Evolutionary conservation across 2,113 vertebrate species (phyloP), one percentile per base, ranked within the genome.

Genomic region (Hyperopisus bebe): DNA sequence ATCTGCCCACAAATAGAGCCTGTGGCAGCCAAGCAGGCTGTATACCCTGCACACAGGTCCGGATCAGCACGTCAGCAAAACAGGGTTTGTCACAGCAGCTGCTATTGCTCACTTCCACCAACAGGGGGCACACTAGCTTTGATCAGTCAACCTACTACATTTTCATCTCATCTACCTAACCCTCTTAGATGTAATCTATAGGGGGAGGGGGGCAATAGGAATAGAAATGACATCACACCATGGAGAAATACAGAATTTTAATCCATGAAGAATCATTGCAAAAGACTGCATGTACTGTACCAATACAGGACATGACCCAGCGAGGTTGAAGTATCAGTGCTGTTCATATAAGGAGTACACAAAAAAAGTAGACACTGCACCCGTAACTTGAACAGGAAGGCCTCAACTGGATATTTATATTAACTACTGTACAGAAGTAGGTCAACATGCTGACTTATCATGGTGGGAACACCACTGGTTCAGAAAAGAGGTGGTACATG

Each of bases 331-430:
- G 17, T n/a, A 62, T 62, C 5, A n/a, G 3, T n/a, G 21, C 6
- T 58, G 55, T 39, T 39, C 15, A 42, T 77, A 31, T 17, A 53
- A 27, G 48, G 48, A 55, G 27, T 44, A 24, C 0, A 27, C n/a
- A 89, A 21, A 50, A 58, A 74, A 77, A 19, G 70, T 39, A 17
- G 15, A 77, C 31, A 74, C 46, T 15, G 55, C 46, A 35, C 27
- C 50, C 0, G 0, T 87, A 51, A 90, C 44, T 87, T 53, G 10
- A 87, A 90, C 47, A 87, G 89, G 82, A 90, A 90, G 55, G 58
- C 15, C 35, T 48, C 19, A 17, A 87, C 62, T 90, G 44, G 31
- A 77, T 27, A 55, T 31, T 62, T 90, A 86, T 74, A 50, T 86
- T 42, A 42, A 77, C 35, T 77, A 74, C 62, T n/a, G n/a, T 24